Percentiles rank a stretch among this genome's conserved stretches.
These are phyloP conservation scores for Leuctra nigra DNA, from an alignment of 2,888 invertebrate species.

Conservation along the genomic window DNA sequence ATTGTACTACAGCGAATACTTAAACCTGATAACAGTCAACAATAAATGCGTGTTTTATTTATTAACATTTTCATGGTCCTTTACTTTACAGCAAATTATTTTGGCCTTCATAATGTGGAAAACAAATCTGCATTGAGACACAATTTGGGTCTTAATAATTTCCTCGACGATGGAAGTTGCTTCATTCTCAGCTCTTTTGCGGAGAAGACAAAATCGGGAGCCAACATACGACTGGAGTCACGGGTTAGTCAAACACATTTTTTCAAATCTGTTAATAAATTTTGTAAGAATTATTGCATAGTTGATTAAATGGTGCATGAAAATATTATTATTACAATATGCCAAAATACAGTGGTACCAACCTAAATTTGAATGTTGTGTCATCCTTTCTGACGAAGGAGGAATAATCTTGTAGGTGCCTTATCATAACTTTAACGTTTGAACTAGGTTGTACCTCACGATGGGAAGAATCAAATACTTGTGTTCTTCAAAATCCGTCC, in stretches of 20 bases:
- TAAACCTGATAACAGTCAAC: too few species aligned
- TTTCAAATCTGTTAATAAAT: too few species aligned
- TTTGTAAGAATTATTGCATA: too few species aligned
- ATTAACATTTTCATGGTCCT: not conserved
- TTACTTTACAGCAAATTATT: conserved; percentile 23
- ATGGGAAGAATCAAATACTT: conserved; percentile 39
- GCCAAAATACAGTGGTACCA: too few species aligned
- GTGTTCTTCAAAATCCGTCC: conserved; percentile 57
- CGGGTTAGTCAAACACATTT: too few species aligned
- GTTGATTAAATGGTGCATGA: too few species aligned
- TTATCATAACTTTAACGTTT: too few species aligned
- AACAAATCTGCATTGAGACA: conserved; percentile 11
- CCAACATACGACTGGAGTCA: conserved; percentile 14
- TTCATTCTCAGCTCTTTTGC: conserved; percentile 30
- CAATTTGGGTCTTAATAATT: conserved; percentile 38
- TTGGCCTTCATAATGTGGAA: conserved; percentile 19
- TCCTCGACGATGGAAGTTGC: conserved; percentile 33
- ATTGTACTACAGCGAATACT: too few species aligned
- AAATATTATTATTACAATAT: too few species aligned
- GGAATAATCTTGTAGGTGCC: too few species aligned
- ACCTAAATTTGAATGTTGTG: too few species aligned
- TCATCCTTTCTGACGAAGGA: too few species aligned
- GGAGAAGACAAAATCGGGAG: conserved; percentile 3
- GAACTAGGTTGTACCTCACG: conserved; percentile 39
- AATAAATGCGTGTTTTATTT: not conserved